Percentiles rank a stretch among this genome's conserved stretches.
phyloP scores from a whole-genome alignment of 2,113 vertebrate genomes.

The Helogale parvula region DNA sequence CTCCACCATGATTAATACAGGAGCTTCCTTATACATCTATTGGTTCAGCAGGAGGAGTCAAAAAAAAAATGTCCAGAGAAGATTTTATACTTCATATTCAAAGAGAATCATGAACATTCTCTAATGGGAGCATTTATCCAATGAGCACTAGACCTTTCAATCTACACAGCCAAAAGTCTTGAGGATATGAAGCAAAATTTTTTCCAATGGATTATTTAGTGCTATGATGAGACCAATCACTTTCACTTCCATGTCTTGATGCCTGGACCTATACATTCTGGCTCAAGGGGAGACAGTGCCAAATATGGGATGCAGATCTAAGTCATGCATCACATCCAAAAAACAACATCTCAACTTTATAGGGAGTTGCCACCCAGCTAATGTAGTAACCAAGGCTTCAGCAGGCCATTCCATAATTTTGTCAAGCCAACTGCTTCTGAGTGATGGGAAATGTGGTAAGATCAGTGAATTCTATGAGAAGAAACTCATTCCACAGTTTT shows the following conservation, averaged over 20 bases:
- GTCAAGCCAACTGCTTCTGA: not conserved
- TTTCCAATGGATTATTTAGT: not conserved
- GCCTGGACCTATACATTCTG: not conserved
- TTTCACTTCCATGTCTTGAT: not conserved
- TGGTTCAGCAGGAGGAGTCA: not conserved
- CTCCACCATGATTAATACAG: not conserved
- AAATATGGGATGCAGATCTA: not conserved
- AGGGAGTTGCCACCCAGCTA: not conserved
- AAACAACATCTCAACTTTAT: not conserved
- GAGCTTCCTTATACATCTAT: not conserved
- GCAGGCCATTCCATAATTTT: not conserved
- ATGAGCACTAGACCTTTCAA: not conserved
- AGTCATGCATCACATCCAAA: not conserved
- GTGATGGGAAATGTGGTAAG: not conserved
- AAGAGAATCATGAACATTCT: not conserved
- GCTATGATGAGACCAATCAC: not conserved
- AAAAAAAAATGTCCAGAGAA: not conserved
- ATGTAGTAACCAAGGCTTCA: not conserved
- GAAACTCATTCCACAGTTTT: not conserved
- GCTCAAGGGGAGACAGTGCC: not conserved
- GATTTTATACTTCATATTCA: not conserved
- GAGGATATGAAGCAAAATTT: not conserved
- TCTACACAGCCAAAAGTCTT: not conserved
- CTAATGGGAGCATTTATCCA: not conserved
- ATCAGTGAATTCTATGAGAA: not conserved